Percentiles rank a stretch among this genome's conserved stretches.
Conservation (phyloP, 2,888 invertebrate species). For the Drosophila mimica region DNA sequence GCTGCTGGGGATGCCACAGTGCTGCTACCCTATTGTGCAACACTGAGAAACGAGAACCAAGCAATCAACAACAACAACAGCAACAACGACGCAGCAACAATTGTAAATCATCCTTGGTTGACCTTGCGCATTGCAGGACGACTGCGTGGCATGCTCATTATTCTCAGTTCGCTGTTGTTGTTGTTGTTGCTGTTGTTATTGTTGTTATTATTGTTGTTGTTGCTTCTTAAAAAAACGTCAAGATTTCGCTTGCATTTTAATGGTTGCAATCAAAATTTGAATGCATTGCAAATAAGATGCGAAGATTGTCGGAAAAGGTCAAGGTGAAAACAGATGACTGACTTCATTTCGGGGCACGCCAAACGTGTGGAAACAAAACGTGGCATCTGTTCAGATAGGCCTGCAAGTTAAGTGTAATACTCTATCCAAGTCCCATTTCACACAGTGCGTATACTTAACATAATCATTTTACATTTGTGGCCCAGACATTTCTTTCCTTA, state of each 20-base stretch:
- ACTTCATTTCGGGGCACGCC: neutral
- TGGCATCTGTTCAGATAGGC: neutral
- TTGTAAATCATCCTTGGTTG: slow-evolving; percentile 69
- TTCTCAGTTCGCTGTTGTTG: slow-evolving; percentile 40
- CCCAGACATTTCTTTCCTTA: slow-evolving; percentile 21
- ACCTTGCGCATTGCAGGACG: slow-evolving; percentile 68
- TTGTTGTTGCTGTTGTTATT: slow-evolving; percentile 30
- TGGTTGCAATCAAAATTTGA: slow-evolving; percentile 75
- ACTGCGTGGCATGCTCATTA: slow-evolving; percentile 69
- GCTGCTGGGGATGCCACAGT: slow-evolving; percentile 48
- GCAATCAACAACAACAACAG: slow-evolving; percentile 22
- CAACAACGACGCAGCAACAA: slow-evolving; percentile 49
- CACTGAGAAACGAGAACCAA: slow-evolving; percentile 36
- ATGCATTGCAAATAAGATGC: slow-evolving; percentile 67
- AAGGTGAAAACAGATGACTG: slow-evolving; percentile 40
- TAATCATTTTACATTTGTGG: slow-evolving; percentile 58
- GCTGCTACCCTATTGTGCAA: slow-evolving; percentile 40
- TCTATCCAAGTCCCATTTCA: slow-evolving; percentile 18
- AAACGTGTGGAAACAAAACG: slow-evolving; percentile 19
- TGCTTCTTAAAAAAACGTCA: slow-evolving; percentile 41
- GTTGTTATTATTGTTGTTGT: slow-evolving; percentile 33
- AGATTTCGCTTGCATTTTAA: slow-evolving; percentile 71
- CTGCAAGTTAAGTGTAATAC: slow-evolving; percentile 2
- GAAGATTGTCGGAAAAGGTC: slow-evolving; percentile 50
- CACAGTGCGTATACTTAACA: slow-evolving; percentile 49